phyloP scores from a whole-genome alignment of 35 echinoderm and acorn worm species.

The Lytechinus pictus region DNA sequence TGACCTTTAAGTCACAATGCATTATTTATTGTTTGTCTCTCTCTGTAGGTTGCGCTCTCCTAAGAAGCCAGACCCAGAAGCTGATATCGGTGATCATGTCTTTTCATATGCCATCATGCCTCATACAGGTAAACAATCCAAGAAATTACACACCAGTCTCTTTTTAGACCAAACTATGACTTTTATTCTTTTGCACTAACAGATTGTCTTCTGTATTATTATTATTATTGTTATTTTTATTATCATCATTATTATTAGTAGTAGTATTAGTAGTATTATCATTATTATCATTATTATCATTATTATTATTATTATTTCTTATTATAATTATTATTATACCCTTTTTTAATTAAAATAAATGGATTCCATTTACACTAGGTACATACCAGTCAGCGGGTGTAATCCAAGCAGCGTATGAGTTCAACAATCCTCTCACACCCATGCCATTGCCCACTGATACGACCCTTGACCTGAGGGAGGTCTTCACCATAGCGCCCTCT shows the following conservation, averaged over 20 bases:
- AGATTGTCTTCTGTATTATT: too few relatives aligned
- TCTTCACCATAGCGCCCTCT: slow-evolving; percentile 67
- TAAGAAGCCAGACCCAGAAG: slow-evolving; percentile 80
- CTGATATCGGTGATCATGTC: slow-evolving; percentile 87
- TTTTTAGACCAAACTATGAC: too few relatives aligned
- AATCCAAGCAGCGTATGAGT: slow-evolving; percentile 80
- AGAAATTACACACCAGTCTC: background rate
- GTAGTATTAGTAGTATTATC: too few relatives aligned
- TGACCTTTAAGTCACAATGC: too few relatives aligned
- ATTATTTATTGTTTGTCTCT: background rate
- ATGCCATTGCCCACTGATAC: background rate
- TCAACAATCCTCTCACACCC: slow-evolving; percentile 73
- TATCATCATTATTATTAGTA: background rate
- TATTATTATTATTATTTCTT: background rate
- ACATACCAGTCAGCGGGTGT: slow-evolving; percentile 83
- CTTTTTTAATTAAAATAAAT: background rate
- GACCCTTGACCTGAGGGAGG: background rate
- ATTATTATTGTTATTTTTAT: background rate
- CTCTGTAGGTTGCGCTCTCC: slow-evolving; percentile 75
- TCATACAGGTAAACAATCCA: slow-evolving; percentile 68
- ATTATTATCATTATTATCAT: too few relatives aligned
- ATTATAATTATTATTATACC: too few relatives aligned
- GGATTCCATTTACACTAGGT: slow-evolving; percentile 54
- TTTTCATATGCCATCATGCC: slow-evolving; percentile 87
- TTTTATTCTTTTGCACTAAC: too few relatives aligned